Percentiles rank a stretch among this genome's conserved stretches.
Evolutionary conservation across 2,797 vertebrate genomes (phyloP).

Genomic region (Danio choprae): DNA sequence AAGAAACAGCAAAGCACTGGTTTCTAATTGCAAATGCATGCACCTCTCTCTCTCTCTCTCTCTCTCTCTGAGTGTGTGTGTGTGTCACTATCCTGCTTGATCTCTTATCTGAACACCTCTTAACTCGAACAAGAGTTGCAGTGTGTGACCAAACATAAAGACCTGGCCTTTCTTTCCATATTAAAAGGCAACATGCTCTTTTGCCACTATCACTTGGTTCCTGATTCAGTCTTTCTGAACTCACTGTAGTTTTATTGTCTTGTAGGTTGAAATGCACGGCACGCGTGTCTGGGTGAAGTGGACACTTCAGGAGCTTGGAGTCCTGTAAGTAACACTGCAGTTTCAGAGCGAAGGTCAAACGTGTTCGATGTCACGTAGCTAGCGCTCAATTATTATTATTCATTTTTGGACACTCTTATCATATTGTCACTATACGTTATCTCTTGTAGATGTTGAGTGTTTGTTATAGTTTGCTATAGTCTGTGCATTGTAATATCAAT

Average conservation of each 20-base stretch:
- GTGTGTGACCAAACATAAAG: constrained; percentile 31
- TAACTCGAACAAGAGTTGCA: constrained; percentile 58
- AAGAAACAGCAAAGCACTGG: constrained; percentile 8
- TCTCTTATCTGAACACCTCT: constrained; percentile 51
- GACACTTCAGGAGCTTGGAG: background rate
- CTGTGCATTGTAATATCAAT: constrained; percentile 7
- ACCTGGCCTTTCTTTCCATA: constrained; percentile 50
- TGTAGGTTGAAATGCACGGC: constrained; percentile 2
- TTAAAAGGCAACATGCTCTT: constrained; percentile 24
- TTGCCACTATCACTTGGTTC: background rate
- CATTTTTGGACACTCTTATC: constrained; percentile 37
- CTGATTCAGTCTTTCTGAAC: background rate
- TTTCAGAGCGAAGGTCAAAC: constrained; percentile 47
- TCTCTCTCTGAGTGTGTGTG: background rate
- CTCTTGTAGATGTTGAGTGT: constrained; percentile 31
- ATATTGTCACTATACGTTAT: constrained; percentile 24
- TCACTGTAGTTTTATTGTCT: constrained; percentile 17
- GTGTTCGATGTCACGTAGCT: constrained; percentile 46
- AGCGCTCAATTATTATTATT: constrained; percentile 30
- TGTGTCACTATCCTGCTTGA: background rate
- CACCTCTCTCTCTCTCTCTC: background rate
- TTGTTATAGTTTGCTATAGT: constrained; percentile 22
- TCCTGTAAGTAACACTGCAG: background rate
- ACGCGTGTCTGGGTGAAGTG: constrained; percentile 1
- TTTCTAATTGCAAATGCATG: constrained; percentile 41